A percentile compares a stretch with the other conserved stretches of the same genome.
Evolutionary conservation across 2,888 invertebrate species (phyloP).

Genomic region (Idaea straminata): DNA sequence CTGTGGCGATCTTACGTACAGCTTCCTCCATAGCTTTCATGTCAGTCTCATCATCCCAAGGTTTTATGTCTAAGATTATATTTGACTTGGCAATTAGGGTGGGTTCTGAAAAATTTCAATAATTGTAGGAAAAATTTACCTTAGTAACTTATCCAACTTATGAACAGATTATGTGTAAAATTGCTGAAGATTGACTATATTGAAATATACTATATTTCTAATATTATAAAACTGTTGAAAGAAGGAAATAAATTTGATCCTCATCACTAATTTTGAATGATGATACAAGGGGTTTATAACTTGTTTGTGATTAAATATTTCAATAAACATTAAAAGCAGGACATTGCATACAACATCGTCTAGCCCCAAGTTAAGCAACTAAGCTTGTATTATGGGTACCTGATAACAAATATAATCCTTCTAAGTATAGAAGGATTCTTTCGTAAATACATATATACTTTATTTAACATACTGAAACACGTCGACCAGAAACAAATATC

Average conservation of each 20-base stretch:
- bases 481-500: background rate
- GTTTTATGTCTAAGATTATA: conserved; percentile 96
- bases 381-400: too few relatives aligned
- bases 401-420: too few relatives aligned
- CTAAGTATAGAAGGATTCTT: too few relatives aligned
- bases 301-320: background rate
- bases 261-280: background rate
- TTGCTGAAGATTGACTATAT: too few relatives aligned
- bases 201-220: too few relatives aligned
- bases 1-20: conserved; percentile 88
- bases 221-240: too few relatives aligned
- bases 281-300: background rate
- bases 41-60: conserved; percentile 96
- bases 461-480: too few relatives aligned
- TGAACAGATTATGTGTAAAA: too few relatives aligned
- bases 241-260: too few relatives aligned
- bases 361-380: too few relatives aligned
- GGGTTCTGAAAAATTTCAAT: conserved; percentile 81
- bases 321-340: background rate
- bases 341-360: too few relatives aligned
- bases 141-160: background rate
- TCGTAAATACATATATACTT: too few relatives aligned
- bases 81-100: conserved; percentile 95
- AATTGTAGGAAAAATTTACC: background rate
- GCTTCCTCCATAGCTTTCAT: conserved; percentile 90